Percentiles rank a stretch among this genome's conserved stretches.
Evolutionary conservation across 2,797 vertebrate genomes (phyloP).

Genomic region (Oreochromis mossambicus): DNA sequence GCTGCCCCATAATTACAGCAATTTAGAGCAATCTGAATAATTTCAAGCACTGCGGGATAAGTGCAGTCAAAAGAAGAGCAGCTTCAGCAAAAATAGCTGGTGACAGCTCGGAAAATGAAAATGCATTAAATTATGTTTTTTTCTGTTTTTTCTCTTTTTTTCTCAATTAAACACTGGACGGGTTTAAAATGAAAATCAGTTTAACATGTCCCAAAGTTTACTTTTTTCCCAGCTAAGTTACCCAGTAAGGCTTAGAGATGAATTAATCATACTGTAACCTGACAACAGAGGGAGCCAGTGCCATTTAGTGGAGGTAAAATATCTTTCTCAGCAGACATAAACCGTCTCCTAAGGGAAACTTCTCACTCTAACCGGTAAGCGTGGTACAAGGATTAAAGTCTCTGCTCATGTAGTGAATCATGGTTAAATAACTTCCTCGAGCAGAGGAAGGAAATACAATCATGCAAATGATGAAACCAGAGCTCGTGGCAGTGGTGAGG

Average conservation of each 20-base stretch:
- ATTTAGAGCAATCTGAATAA: conserved; percentile 48
- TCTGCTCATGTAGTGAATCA: background rate
- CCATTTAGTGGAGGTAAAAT: background rate
- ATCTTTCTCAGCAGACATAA: background rate
- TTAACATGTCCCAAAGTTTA: background rate
- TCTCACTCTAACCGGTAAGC: background rate
- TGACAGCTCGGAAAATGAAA: background rate
- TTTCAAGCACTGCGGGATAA: conserved; percentile 5
- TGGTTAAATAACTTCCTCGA: background rate
- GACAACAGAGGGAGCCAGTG: conserved; percentile 61
- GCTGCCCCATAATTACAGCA: conserved; percentile 44
- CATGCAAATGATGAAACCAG: background rate
- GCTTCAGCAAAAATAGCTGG: background rate
- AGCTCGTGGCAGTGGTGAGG: background rate
- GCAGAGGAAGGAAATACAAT: background rate
- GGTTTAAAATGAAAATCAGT: background rate
- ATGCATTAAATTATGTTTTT: background rate
- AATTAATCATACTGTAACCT: background rate
- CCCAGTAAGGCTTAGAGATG: background rate
- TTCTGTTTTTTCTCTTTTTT: fast-evolving
- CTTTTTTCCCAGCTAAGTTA: background rate
- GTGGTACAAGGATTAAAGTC: background rate
- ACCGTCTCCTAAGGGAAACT: background rate
- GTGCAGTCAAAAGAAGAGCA: conserved; percentile 2
- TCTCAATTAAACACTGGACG: background rate